Evolutionary conservation across 2,797 vertebrate genomes (phyloP).

Genomic region (Labeo calbasu): DNA sequence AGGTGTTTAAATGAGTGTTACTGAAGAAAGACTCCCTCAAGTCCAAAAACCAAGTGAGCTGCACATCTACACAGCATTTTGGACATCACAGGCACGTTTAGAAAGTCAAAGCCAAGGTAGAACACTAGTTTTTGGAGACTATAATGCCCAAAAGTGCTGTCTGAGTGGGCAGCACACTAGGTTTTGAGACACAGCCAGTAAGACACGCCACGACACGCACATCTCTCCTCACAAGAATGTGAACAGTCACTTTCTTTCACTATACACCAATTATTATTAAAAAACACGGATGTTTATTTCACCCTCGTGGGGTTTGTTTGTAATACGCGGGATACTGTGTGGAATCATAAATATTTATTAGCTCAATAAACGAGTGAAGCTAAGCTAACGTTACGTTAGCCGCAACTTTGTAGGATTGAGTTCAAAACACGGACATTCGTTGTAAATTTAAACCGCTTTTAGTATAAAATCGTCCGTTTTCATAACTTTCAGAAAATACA

Average conservation of each 20-base stretch:
- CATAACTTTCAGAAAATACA: background rate
- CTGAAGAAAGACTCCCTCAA: background rate
- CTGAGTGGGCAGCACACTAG: constrained; percentile 22
- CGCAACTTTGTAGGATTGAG: constrained; percentile 6
- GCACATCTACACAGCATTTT: background rate
- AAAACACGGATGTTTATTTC: background rate
- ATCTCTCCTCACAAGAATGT: constrained; percentile 28
- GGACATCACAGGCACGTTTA: background rate
- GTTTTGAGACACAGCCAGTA: constrained; percentile 30
- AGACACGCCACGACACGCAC: constrained; percentile 57
- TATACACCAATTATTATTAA: background rate
- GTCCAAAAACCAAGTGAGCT: background rate
- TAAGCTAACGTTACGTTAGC: constrained; percentile 40
- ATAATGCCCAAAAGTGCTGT: constrained; percentile 5
- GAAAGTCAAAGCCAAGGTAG: background rate
- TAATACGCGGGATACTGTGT: background rate
- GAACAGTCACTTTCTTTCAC: constrained; percentile 36
- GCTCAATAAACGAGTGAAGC: background rate
- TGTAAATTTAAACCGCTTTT: background rate
- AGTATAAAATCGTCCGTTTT: background rate
- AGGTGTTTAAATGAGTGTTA: background rate
- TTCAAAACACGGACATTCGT: background rate
- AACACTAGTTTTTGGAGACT: background rate
- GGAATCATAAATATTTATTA: background rate
- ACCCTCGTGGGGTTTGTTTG: background rate